phyloP scores from a whole-genome alignment of 1,140 invertebrate genomes.

The Zaprionus vittiger region DNA sequence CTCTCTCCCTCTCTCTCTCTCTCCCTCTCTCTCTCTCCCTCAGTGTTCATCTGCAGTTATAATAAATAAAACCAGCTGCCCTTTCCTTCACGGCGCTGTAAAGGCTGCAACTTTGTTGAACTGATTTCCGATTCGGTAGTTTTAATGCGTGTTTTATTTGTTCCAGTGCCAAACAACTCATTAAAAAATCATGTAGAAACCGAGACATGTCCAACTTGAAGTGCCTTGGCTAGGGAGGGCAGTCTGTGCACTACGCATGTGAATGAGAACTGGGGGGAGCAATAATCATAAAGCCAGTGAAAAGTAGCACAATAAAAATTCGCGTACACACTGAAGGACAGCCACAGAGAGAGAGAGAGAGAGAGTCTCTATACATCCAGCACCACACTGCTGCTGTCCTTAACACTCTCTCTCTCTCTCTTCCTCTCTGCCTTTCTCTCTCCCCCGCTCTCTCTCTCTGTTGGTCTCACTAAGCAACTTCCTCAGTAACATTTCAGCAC shows the following conservation, averaged over 20 bases:
- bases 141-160: constrained; percentile 44
- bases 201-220: constrained; percentile 44
- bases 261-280: constrained; percentile 48
- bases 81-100: not conserved
- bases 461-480: not conserved
- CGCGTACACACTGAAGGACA: constrained; percentile 32
- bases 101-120: constrained; percentile 41
- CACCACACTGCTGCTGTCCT: not conserved
- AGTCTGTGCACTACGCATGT: constrained; percentile 15
- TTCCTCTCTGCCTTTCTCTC: no score
- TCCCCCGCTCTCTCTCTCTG: not conserved
- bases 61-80: not conserved
- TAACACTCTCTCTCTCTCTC: no score
- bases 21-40: no score
- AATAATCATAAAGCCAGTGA: constrained; percentile 77
- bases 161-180: constrained; percentile 42
- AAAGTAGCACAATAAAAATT: constrained; percentile 67
- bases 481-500: not conserved
- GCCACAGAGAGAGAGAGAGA: constrained; percentile 8
- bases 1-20: no score
- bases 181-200: constrained; percentile 54
- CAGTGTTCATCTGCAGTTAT: no score
- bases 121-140: constrained; percentile 53
- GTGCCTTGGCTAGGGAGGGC: not conserved
- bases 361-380: not conserved